A percentile compares a stretch with the other conserved stretches of the same genome.
Conservation (phyloP, 2,797 vertebrate species). For the Oceanodroma leucorhoa region DNA sequence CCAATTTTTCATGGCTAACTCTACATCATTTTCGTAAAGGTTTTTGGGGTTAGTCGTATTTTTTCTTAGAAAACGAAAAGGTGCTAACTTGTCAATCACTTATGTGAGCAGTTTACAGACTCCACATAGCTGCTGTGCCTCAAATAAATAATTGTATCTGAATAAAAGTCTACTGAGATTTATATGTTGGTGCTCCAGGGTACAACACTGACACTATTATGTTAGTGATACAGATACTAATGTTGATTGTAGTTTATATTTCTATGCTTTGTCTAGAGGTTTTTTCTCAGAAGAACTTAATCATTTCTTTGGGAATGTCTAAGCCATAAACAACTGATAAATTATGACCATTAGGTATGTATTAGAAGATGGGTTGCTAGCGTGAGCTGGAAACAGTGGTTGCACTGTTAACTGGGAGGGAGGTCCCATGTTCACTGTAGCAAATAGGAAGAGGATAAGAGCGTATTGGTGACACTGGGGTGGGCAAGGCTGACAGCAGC, state of each 20-base stretch:
- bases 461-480: neutral
- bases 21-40: conserved; percentile 7
- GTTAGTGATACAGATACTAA: neutral
- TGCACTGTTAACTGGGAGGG: neutral
- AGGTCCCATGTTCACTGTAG: rapidly evolving
- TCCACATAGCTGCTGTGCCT: neutral
- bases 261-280: neutral
- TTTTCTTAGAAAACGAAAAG: conserved; percentile 24
- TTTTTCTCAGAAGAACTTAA: neutral
- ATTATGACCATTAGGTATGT: neutral
- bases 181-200: neutral
- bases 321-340: neutral
- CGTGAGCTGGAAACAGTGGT: neutral
- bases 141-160: neutral
- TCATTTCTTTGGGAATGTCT: neutral
- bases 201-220: neutral
- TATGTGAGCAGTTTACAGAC: neutral
- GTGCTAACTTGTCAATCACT: neutral
- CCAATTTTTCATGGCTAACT: neutral
- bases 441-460: neutral
- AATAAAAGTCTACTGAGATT: neutral
- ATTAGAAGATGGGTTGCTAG: neutral
- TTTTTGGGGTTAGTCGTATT: conserved; percentile 14
- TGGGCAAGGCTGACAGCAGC: neutral
- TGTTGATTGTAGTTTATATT: neutral